Conservation (phyloP, 2,797 vertebrate species). For the Ibycter americanus region DNA sequence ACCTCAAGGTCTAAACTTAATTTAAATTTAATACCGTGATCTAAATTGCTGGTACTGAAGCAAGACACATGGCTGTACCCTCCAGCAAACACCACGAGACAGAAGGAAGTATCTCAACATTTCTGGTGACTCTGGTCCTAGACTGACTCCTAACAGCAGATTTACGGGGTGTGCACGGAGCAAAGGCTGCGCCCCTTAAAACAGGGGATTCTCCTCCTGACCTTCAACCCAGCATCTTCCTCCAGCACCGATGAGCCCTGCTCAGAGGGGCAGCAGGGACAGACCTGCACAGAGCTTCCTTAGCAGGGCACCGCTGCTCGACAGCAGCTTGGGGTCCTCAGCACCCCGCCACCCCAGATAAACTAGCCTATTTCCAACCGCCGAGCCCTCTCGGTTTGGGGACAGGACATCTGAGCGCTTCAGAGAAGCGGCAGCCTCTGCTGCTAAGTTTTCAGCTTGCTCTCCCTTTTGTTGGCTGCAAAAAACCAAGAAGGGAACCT, state of each 20-base stretch:
- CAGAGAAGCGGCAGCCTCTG: background rate
- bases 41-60: background rate
- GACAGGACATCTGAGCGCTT: background rate
- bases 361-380: background rate
- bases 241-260: background rate
- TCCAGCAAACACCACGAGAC: background rate
- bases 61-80: too few species aligned
- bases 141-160: background rate
- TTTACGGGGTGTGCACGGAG: fast-evolving
- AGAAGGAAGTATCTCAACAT: background rate
- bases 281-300: background rate
- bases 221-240: background rate
- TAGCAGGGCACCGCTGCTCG: background rate
- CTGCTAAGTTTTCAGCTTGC: background rate
- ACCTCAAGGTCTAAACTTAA: background rate
- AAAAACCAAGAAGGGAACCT: background rate
- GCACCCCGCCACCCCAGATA: background rate
- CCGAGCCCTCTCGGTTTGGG: fast-evolving
- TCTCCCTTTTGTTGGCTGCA: background rate
- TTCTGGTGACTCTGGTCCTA: background rate
- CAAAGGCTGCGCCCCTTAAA: background rate
- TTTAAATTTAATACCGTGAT: background rate
- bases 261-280: fast-evolving
- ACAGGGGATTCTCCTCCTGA: background rate
- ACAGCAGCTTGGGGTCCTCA: background rate